phyloP scores from a whole-genome alignment of 2,888 invertebrate genomes.

The Chloromyia formosa region DNA sequence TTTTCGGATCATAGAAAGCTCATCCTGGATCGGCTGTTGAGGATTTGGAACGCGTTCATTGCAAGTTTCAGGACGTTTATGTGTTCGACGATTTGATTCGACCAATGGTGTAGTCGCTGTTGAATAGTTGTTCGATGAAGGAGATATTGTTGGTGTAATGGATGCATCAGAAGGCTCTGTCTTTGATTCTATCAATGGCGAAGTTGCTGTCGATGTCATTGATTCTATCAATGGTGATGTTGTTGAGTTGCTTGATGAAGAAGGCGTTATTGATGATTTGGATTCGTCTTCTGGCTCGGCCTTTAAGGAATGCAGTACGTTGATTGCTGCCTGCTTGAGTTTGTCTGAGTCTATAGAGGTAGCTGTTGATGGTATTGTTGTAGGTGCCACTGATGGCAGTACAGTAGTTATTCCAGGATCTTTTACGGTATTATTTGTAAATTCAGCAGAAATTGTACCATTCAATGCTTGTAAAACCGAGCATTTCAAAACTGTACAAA shows the following conservation, averaged over 20 bases:
- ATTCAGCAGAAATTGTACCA: neutral
- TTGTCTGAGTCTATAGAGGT: neutral
- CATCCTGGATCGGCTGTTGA: constrained; percentile 54
- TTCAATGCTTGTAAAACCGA: neutral
- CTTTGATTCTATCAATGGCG: neutral
- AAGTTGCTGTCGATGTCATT: neutral
- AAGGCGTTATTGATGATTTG: no score
- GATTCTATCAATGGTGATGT: neutral
- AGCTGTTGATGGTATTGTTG: neutral
- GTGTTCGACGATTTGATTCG: neutral
- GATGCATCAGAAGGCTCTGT: neutral
- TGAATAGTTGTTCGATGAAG: neutral
- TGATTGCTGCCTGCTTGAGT: neutral
- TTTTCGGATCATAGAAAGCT: constrained; percentile 64
- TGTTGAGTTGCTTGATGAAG: neutral
- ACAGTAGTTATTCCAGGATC: constrained; percentile 12
- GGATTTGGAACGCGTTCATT: constrained; percentile 1
- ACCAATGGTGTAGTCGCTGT: neutral
- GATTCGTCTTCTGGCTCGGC: neutral
- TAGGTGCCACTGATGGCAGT: neutral
- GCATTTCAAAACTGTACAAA: constrained; percentile 4
- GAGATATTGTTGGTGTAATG: neutral
- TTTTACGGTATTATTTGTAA: constrained; percentile 14
- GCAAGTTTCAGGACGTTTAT: constrained; percentile 22
- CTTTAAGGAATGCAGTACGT: neutral